These are phyloP conservation scores for Phrynosoma platyrhinos DNA, from an alignment of 2,113 vertebrate genomes.

Conservation along the genomic window DNA sequence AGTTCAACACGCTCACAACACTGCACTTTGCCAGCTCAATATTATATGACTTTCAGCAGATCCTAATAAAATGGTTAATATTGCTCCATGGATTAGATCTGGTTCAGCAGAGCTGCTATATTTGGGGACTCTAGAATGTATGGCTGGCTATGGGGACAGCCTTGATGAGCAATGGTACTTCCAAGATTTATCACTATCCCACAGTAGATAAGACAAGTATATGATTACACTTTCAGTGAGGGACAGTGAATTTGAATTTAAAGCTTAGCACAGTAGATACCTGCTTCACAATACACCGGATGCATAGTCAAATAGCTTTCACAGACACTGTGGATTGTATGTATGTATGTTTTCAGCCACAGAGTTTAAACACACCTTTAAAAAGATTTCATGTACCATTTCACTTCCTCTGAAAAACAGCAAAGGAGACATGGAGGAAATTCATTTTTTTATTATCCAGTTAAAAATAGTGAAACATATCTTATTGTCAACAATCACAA, in stretches of 20 bases:
- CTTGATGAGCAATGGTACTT: no score
- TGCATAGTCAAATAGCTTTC: background rate
- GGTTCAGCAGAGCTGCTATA: background rate
- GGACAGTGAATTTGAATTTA: background rate
- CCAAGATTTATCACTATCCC: no score
- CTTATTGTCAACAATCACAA: background rate
- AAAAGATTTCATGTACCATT: background rate
- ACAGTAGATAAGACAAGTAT: background rate
- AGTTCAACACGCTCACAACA: no score
- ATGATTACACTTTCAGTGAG: background rate
- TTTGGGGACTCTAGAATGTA: no score
- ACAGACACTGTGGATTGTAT: background rate
- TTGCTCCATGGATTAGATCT: background rate
- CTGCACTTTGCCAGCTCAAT: no score
- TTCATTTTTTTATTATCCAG: background rate
- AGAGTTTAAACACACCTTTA: background rate
- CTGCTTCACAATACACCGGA: background rate
- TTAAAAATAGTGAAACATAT: background rate
- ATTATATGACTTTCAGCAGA: no score
- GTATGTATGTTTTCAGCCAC: background rate
- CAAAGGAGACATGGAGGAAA: background rate
- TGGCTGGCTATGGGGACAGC: no score
- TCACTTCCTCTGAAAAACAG: background rate
- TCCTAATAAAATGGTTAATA: no score
- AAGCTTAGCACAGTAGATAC: background rate